Conservation (phyloP, 2,113 vertebrate genomes). For the Prinia subflava region DNA sequence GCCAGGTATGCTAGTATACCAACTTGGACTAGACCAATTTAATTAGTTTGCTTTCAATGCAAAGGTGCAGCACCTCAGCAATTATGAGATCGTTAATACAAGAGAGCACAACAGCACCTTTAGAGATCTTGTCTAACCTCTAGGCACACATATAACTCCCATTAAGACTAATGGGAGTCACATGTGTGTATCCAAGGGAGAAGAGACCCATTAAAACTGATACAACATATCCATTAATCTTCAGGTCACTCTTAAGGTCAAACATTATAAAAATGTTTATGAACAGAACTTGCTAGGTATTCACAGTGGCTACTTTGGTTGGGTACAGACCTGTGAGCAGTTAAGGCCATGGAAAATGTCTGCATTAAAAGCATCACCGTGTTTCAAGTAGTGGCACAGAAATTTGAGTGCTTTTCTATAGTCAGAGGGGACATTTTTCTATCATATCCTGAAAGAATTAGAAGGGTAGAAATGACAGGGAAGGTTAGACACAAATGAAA, state of each 20-base stretch:
- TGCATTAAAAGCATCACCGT: slow-evolving; percentile 36
- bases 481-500: slow-evolving; percentile 37
- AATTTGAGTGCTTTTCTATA: slow-evolving; percentile 25
- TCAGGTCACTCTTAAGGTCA: slow-evolving; percentile 60
- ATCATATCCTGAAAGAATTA: slow-evolving; percentile 25
- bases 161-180: slow-evolving; percentile 65
- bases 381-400: not conserved
- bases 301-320: not conserved
- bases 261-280: slow-evolving; percentile 65
- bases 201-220: slow-evolving; percentile 61
- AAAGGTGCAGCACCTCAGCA: slow-evolving; percentile 56
- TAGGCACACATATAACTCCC: slow-evolving; percentile 51
- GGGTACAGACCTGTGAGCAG: not conserved
- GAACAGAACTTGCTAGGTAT: slow-evolving; percentile 46
- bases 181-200: slow-evolving; percentile 42
- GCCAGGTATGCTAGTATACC: not conserved
- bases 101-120: slow-evolving; percentile 46
- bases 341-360: slow-evolving; percentile 34
- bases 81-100: slow-evolving; percentile 61
- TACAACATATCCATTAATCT: slow-evolving; percentile 62
- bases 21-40: not conserved
- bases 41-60: slow-evolving; percentile 56
- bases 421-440: slow-evolving; percentile 7
- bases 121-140: slow-evolving; percentile 49
- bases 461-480: slow-evolving; percentile 1